Evolutionary conservation across 2,888 invertebrate genomes (phyloP), one percentile per base, ranked within the genome.

Genomic region (Fabriciana adippe): DNA sequence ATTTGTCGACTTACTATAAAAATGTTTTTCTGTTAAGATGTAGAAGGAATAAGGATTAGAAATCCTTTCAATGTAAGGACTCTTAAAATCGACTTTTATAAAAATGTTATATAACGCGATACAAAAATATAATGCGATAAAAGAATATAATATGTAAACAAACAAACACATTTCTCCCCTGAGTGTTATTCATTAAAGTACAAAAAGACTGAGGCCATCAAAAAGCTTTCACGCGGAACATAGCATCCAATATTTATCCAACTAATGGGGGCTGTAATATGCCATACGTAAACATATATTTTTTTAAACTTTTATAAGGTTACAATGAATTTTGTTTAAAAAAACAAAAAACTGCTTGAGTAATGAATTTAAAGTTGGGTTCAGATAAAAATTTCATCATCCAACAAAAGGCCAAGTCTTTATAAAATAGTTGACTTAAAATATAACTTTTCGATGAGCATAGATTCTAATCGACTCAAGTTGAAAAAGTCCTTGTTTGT

Each of bases 161-260:
- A 31, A n/a, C 59, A 31, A 48, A 14, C 48, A 48, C 47, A 31
- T 48, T n/a, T 26, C 13, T 16, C 26, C 48, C 48, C 2, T 3
- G 48, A 48, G 48, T 48, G 48, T 48, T 48, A 59, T 59, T 59
- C 48, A 59, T 59, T 59, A 59, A 59, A 59, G 47, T 59, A 31
- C 48, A 31, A 59, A 59, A 59, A 59, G 48, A 59, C 16, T 59
- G 59, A 13, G 59, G 26, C 47, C 59, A 59, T 59, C 48, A 59
- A 59, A 59, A 48, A 59, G 59, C 59, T 59, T 59, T 59, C 59
- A 59, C 59, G 48, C 31, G 47, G 31, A 59, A 59, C 59, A 57
- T 47, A 47, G 15, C 59, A 59, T 48, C 26, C 48, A 59, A 59
- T 59, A 59, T 59, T 48, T 31, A 48, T 59, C 59, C 48, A 59